A percentile compares a stretch with the other conserved stretches of the same genome.
These are phyloP conservation scores for Riparia riparia DNA, from an alignment of 2,113 vertebrate species.

Conservation along the genomic window DNA sequence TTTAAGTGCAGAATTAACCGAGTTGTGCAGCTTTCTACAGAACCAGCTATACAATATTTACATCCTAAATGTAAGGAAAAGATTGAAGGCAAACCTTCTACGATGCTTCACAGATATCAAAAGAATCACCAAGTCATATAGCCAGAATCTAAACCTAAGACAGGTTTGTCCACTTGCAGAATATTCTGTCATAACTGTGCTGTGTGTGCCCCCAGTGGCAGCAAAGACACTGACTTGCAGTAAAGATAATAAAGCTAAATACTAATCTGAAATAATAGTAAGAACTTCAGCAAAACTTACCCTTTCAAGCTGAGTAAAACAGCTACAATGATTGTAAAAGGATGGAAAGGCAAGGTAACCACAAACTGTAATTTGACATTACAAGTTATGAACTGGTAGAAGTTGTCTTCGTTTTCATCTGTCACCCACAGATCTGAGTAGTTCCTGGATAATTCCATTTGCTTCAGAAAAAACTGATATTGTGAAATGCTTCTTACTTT, in stretches of 20 bases:
- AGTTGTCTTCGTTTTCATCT: background rate
- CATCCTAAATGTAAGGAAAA: background rate
- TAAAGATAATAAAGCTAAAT: background rate
- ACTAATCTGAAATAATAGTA: background rate
- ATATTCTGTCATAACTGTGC: background rate
- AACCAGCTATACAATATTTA: background rate
- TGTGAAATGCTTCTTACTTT: background rate
- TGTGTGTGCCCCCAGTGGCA: background rate
- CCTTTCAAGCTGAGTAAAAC: background rate
- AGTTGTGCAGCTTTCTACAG: background rate
- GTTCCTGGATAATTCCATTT: background rate
- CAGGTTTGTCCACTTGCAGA: background rate
- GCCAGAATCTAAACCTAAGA: background rate
- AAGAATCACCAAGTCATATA: background rate
- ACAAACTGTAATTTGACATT: background rate
- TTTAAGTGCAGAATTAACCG: background rate
- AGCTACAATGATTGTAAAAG: background rate
- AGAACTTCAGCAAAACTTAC: background rate
- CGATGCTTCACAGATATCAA: background rate
- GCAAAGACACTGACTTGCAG: background rate
- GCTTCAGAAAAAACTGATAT: background rate
- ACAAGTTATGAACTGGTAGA: background rate
- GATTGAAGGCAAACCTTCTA: background rate
- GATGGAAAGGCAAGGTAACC: background rate
- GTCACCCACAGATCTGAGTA: background rate